Base-by-base conservation (phyloP, 1,140 invertebrate species). In the Aphidius gifuensis region DNA sequence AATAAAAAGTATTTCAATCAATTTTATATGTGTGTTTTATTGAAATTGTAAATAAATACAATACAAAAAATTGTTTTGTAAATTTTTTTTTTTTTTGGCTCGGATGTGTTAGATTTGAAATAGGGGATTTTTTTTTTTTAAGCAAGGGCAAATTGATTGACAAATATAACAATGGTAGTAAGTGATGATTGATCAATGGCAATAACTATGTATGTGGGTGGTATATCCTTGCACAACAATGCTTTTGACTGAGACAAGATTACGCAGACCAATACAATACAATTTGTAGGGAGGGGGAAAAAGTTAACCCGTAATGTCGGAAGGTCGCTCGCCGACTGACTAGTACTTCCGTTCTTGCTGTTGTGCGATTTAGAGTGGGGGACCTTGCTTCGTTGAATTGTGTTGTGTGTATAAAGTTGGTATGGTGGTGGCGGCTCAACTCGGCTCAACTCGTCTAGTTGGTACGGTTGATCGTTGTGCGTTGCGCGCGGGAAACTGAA, bases 281-380 rank as follows among this genome's bases (percentile, higher is more conserved):
- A 32, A 32, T 32, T 32, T 1, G 1, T 16, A 67, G 74, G 73
- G 72, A 74, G 66, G 65, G 72, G 74, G 65, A 59, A 65, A 66
- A 77, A 74, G 72, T 71, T 77, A 80, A 79, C 77, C 79, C 78
- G 78, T 80, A 72, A 79, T 76, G 77, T 80, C 76, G 78, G 74
- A 81, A 80, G 79, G 79, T 81, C 79, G 79, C 78, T 81, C 78
- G 76, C 77, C 79, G 77, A 81, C 79, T 81, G 79, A 81, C 78
- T 80, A 79, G 74, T 67, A 81, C 77, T 81, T 81, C 79, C 79
- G 78, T 71, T 80, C 72, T 74, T 71, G 77, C 78, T 81, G 78
- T 81, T 81, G 79, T 81, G 78, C 78, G 77, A 80, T 80, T 81
- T 71, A 75, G 76, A 75, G 73, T 78, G 76, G 73, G 75, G 74